Base-by-base conservation (phyloP, 1,140 invertebrate species). In the Gonioctena quinquepunctata region DNA sequence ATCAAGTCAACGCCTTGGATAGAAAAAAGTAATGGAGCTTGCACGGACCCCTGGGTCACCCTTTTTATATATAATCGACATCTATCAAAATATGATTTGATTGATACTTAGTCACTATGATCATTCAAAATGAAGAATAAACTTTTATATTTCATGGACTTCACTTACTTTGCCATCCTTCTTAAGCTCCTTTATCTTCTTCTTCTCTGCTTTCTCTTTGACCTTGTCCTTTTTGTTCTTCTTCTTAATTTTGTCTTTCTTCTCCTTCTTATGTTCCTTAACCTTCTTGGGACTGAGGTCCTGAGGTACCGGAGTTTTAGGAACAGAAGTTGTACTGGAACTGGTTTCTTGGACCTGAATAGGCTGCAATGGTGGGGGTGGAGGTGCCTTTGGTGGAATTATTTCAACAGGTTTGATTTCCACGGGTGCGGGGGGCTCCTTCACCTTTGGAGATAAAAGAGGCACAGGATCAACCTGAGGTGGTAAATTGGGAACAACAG, bases 231-330 rank as follows among this genome's bases (percentile, higher is more conserved):
- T 89, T 81, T 83, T 85, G 77, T 81, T 86, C 84, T 79, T 87
- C 81, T 84, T 89, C 82, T 85, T 89, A 81, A 84, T 77, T 69
- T 87, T 86, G 66, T 86, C 84, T 68, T 92, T 93, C 74, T 92
- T 92, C 64, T 92, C 90, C 75, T 93, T 93, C 77, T 94, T 93
- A 80, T 92, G 87, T 70, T 88, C 87, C 70, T 84, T 84, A 23
- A 85, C 84, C 70, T 83, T 82, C 74, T 81, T 83, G 2, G 54
- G 49, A n/a, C 22, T 22, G 27, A 68, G 48, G 23, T 77, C 74
- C 8, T 54, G 28, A 23, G 70, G 56, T 7, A 75, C 77, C 6
- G 72, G 71, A n/a, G 67, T 62, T 64, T 48, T 68, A 52, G 68
- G n/a, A 49, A 49, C 28, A 1, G 50, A 16, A 19, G 62, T 33